These are phyloP conservation scores for Nasonia oneida DNA, from an alignment of 2,888 invertebrate species.

Conservation along the genomic window DNA sequence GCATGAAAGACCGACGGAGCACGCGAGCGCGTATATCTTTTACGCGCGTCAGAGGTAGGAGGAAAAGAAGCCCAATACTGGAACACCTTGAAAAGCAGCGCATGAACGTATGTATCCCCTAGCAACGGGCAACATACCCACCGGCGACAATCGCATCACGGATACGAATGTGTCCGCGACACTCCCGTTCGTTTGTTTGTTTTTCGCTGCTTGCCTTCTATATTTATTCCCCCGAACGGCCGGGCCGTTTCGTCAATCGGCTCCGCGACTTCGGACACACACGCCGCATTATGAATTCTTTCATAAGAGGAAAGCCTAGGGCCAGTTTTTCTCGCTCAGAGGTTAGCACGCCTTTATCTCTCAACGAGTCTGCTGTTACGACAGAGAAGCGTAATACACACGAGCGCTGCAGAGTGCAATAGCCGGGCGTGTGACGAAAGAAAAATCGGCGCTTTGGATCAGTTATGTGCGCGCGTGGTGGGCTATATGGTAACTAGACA, in stretches of 20 bases:
- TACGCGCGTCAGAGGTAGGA: neutral
- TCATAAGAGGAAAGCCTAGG: neutral
- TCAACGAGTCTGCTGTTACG: neutral
- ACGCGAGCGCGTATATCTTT: neutral
- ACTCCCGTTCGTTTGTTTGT: conserved; percentile 1
- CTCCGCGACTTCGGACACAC: neutral
- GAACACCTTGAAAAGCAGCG: conserved; percentile 39
- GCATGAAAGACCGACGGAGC: neutral
- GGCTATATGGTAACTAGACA: neutral
- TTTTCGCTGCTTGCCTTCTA: neutral
- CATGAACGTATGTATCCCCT: neutral
- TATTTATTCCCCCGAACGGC: neutral
- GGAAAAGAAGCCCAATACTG: conserved; percentile 20
- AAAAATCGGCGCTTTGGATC: neutral
- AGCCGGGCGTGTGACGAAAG: conserved; percentile 11
- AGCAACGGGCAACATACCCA: neutral
- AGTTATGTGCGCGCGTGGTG: neutral
- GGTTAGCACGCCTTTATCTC: neutral
- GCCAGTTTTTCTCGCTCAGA: neutral
- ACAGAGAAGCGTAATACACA: neutral
- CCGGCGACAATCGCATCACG: neutral
- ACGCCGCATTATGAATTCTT: neutral
- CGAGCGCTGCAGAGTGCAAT: conserved; percentile 3
- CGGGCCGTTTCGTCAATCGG: neutral
- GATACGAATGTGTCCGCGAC: neutral